Percentiles rank a stretch among this genome's conserved stretches.
phyloP scores from a whole-genome alignment of 2,888 invertebrate genomes.

The Steromphala cineraria region DNA sequence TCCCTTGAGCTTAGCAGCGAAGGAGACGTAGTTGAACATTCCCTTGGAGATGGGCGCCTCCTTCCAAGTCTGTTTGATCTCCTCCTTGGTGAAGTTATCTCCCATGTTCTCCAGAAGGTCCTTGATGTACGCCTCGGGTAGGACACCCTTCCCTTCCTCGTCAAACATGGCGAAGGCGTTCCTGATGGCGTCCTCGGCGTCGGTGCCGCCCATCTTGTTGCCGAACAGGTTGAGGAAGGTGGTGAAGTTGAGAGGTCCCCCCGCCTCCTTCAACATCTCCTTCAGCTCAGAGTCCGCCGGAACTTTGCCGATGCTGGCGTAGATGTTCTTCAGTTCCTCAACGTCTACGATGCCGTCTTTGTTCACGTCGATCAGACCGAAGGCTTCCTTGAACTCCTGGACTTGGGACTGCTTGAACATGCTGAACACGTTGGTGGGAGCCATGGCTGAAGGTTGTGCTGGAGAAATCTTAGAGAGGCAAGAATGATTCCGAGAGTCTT shows the following conservation, averaged over 20 bases:
- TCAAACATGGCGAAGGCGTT: slow-evolving; percentile 78
- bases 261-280: slow-evolving; percentile 72
- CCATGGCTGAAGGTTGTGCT: not conserved
- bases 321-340: slow-evolving; percentile 77
- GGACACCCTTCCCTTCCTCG: slow-evolving; percentile 73
- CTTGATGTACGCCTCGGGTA: slow-evolving; percentile 76
- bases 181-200: slow-evolving; percentile 76
- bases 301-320: slow-evolving; percentile 75
- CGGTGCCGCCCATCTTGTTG: slow-evolving; percentile 75
- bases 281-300: slow-evolving; percentile 67
- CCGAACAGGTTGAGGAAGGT: slow-evolving; percentile 74
- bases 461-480: too few species aligned
- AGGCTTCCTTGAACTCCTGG: slow-evolving; percentile 65
- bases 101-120: slow-evolving; percentile 74
- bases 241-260: slow-evolving; percentile 73
- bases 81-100: slow-evolving; percentile 73
- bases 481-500: too few species aligned
- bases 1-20: slow-evolving; percentile 77
- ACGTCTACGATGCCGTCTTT: slow-evolving; percentile 77
- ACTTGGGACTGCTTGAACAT: slow-evolving; percentile 21
- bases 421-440: slow-evolving; percentile 9
- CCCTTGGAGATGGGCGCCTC: slow-evolving; percentile 76
- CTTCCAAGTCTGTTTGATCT: slow-evolving; percentile 74
- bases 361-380: slow-evolving; percentile 78
- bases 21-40: slow-evolving; percentile 76